Percentiles rank a stretch among this genome's conserved stretches.
Evolutionary conservation across 2,888 invertebrate genomes (phyloP).

Genomic region (Meiosimyza decipiens): DNA sequence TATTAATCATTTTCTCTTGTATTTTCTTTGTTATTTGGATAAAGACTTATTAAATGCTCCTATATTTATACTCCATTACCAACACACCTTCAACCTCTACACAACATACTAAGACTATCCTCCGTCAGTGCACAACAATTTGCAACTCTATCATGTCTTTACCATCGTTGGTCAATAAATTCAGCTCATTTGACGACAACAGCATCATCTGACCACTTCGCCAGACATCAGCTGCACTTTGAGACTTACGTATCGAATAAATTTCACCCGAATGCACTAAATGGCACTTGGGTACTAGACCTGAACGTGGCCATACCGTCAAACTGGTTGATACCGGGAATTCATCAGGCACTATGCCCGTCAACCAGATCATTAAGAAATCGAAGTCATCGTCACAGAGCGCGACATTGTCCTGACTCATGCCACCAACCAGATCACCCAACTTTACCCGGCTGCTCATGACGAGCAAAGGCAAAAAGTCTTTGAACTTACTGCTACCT

Average conservation of each 20-base stretch:
- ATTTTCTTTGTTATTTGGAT: background rate
- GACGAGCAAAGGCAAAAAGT: conserved; percentile 57
- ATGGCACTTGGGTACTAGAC: conserved; percentile 47
- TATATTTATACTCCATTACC: too few relatives aligned
- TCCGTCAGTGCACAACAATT: conserved; percentile 47
- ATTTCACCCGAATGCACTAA: conserved; percentile 55
- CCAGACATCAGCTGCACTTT: conserved; percentile 47
- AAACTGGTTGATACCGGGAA: conserved; percentile 52
- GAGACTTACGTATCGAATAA: conserved; percentile 54
- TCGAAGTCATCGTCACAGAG: conserved; percentile 34
- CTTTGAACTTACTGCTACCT: conserved; percentile 50
- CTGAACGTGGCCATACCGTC: conserved; percentile 52
- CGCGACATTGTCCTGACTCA: background rate
- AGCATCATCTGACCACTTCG: conserved; percentile 51
- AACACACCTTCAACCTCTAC: too few relatives aligned
- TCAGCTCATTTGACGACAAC: conserved; percentile 50
- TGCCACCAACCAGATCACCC: conserved; percentile 42
- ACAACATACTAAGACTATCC: background rate
- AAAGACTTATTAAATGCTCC: too few relatives aligned
- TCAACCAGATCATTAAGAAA: conserved; percentile 58
- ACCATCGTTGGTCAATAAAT: conserved; percentile 51
- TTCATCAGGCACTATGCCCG: conserved; percentile 52
- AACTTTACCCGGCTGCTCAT: conserved; percentile 56
- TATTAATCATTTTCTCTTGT: background rate
- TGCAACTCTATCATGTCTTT: conserved; percentile 55